Evolutionary conservation across 1,140 invertebrate genomes (phyloP), one percentile per base, ranked within the genome.

Genomic region (Littorina saxatilis): DNA sequence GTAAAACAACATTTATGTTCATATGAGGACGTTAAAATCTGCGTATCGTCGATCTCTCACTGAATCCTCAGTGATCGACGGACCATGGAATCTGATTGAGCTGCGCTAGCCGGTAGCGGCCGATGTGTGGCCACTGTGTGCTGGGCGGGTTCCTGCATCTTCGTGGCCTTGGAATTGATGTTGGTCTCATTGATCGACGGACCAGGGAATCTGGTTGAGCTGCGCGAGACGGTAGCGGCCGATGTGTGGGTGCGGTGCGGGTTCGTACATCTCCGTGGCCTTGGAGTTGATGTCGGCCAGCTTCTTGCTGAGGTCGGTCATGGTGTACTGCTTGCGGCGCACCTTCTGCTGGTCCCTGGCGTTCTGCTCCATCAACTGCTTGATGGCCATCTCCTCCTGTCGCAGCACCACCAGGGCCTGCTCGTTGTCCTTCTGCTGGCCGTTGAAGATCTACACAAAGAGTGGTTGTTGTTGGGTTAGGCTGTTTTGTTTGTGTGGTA

Each of bases 301-400:
- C 7, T 78, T 58, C 4, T 66, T 40, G 40, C n/a, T 70, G 52
- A 86, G 83, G 81, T 86, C 85, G 3, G 32, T 75, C 15, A 86
- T 72, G 20, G 81, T 78, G 23, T 43, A 74, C 70, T 84, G 82
- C 66, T 86, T 84, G 13, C 79, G 77, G 40, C 82, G 77, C 27
- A 86, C 70, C 50, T 86, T 82, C 66, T 68, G 80, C 70, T 86
- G 82, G 40, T 86, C 82, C 4, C 82, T 35, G 7, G 74, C 77
- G 79, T 86, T 86, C 82, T 86, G 85, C 43, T 86, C 82, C 80
- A 86, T 74, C 32, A 86, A 81, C 47, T 86, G 82, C 27, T 79
- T 68, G 47, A 86, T 86, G 63, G 85, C 85, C 35, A 83, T 66
- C 79, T 83, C 85, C 32, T 86, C 85, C 79, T 84, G 82, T 0